Base-by-base conservation (phyloP, 2,797 vertebrate genomes). In the Periparus ater region DNA sequence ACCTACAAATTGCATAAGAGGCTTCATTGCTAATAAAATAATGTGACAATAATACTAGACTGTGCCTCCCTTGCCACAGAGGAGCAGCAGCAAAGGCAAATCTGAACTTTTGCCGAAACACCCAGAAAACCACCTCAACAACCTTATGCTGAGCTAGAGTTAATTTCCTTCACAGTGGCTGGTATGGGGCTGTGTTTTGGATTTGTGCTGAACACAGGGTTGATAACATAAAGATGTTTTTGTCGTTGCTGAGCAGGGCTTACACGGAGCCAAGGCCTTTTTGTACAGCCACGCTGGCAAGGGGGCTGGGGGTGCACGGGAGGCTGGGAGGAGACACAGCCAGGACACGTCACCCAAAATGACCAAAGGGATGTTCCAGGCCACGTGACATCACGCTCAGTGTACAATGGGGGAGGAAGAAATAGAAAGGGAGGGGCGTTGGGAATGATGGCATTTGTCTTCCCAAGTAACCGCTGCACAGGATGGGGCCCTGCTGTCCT, bases 1-100 rank as follows among this genome's bases (percentile, higher is more conserved):
- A 90, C 75, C 88, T 95, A 84, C 32, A 74, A 89, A 88, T 78
- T 78, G 65, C 30, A 63, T 68, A 66, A 0, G 3, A 40, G 76
- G 18, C 50, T 95, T 84, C 70, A 57, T 11, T 87, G 77, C 38
- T 88, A 85, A 87, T 67, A 93, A 95, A 93, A 84, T 57, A 81
- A 38, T 0, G 0, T 34, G 85, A 91, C 72, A 94, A 93, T 70
- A 72, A 93, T 47, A 18, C 79, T 80, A 88, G 32, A 21, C 91
- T 91, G n/a, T 88, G 61, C 83, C 87, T 72, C 82, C 34, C 21
- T 88, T 62, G 72, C 27, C 60, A 50, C 38, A 60, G 66, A 44
- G 61, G 19, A 30, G n/a, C 30, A 51, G 17, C 51, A 91, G 66
- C 57, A 73, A 29, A 72, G 15, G 13, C 4, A 84, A 66, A 66